Conservation (phyloP, 2,888 invertebrate genomes). For the Cephus nigrinus region DNA sequence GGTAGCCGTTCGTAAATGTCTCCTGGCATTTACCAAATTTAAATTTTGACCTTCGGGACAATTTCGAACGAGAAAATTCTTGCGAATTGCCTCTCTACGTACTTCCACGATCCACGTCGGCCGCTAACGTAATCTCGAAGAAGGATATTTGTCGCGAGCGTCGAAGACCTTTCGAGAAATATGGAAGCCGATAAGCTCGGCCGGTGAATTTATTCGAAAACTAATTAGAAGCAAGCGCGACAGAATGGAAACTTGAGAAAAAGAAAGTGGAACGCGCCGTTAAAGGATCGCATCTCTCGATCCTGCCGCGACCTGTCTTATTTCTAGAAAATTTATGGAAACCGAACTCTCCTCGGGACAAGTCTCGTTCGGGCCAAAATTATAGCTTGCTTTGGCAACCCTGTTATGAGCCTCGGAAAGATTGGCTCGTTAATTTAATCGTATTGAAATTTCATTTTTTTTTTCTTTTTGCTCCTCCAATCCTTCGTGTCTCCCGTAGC, state of each 20-base stretch:
- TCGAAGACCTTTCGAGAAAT: neutral
- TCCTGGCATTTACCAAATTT: neutral
- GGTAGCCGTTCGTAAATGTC: neutral
- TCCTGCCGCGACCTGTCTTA: neutral
- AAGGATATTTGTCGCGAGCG: neutral
- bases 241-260: neutral
- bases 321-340: neutral
- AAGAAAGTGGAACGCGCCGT: conserved; percentile 6
- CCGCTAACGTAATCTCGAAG: neutral
- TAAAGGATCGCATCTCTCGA: conserved; percentile 1
- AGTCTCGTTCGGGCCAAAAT: neutral
- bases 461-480: neutral
- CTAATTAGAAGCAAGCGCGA: neutral
- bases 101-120: neutral
- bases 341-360: neutral
- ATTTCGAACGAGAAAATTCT: neutral
- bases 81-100: neutral
- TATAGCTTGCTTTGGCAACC: neutral
- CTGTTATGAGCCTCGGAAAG: neutral
- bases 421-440: neutral
- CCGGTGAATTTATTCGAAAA: neutral
- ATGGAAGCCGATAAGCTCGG: neutral
- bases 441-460: neutral
- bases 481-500: neutral
- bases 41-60: neutral